Evolutionary conservation across 2,797 vertebrate genomes (phyloP), one percentile per base, ranked within the genome.

Genomic region (Melanogrammus aeglefinus): DNA sequence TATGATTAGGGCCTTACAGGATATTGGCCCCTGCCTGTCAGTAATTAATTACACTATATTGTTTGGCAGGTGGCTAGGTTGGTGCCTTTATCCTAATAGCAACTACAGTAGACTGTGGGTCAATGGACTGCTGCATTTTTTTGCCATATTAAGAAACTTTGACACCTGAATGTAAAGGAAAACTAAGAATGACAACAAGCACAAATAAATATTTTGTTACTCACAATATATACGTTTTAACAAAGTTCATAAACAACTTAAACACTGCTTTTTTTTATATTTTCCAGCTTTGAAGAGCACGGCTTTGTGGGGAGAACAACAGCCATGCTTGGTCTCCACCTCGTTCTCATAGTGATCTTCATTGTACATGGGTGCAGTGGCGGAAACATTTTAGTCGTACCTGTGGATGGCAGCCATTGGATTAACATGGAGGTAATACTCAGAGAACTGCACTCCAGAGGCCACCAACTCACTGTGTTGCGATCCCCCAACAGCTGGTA

Each of bases 351-450:
- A 44, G 18, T 81, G 31, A n/a, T 86, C 39, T 47, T 82, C 36
- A 4, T 76, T 8, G 36, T 16, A n/a, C 41, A 73, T 39, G 79
- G 74, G 29, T 81, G 81, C 76, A 39, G 16, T 71, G 78, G 78
- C n/a, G 82, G 85, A 29, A 86, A 63, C 38, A 81, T 90, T 39
- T 80, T 90, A 70, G 89, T 90, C 31, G 78, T 86, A 44, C 89
- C 89, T 0, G 84, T 86, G 75, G 88, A 89, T 9, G 84, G 86
- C 35, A 90, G 87, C 80, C 89, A 89, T 72, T 90, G 88, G 88
- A 79, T 89, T 10, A 89, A 88, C 78, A 89, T 89, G 84, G 83
- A 90, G 38, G 80, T 90, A 6, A 84, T 90, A 74, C 79, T 90
- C 8, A 78, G 77, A 33, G 82, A 84, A 39, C 82, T 90, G 7